Base-by-base conservation (phyloP, 2,888 invertebrate species). In the Dasypolia templi region DNA sequence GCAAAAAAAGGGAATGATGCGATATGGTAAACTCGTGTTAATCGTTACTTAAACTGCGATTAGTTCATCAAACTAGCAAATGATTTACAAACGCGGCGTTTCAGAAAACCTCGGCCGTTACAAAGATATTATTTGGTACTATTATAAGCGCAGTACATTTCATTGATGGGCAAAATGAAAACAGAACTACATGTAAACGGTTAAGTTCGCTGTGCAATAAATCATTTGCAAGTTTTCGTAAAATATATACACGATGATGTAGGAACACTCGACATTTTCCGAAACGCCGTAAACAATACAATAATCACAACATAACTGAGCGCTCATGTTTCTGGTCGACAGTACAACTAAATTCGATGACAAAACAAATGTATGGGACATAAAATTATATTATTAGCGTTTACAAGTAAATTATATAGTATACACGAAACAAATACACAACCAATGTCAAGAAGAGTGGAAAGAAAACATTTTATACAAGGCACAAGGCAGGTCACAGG, bases 1-100 rank as follows among this genome's bases (percentile, higher is more conserved):
- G 81, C 89, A 89, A 92, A 89, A 88, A 89, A 88, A 90, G 93
- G 95, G 95, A 95, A 95, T 95, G 95, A 94, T 92, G 94, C 94
- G 94, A 95, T 93, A 93, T 86, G 89, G 85, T 89, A 87, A 86
- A 87, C 75, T 88, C 84, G 79, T 74, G 84, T 83, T 85, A 88
- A 82, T 81, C 22, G 72, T 85, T 77, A 84, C 75, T 83, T 84
- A 87, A 17, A 77, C 73, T 78, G 84, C 72, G 58, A 84, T 80
- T 84, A 81, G 73, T 77, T 72, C 12, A 79, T 68, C 56, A 74
- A 46, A 77, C 78, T 85, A 81, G 77, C 78, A 83, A 86, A 83
- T 77, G 74, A 75, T 85, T 86, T 83, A 81, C 67, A 71, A 71
- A 74, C 29, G 11, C n/a, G 62, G 71, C 75, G 66, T 77, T 83